Evolutionary conservation across 2,113 vertebrate genomes (phyloP).

Genomic region (Bubo blakistoni): DNA sequence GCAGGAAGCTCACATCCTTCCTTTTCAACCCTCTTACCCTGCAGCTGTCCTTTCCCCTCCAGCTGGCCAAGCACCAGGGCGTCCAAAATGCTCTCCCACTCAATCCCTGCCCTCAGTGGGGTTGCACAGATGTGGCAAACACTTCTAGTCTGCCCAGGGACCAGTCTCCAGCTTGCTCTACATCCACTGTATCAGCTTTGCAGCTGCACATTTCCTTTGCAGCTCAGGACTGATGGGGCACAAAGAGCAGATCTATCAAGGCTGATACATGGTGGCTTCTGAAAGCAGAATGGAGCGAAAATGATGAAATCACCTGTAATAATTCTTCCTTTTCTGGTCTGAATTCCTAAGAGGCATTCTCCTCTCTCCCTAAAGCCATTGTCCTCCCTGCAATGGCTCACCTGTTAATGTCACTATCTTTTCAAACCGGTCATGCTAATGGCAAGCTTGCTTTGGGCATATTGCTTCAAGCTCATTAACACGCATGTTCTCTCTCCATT

Average conservation of each 20-base stretch:
- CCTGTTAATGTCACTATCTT: conserved; percentile 42
- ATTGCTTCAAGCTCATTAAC: conserved; percentile 43
- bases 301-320: conserved; percentile 20
- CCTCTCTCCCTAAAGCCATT: background rate
- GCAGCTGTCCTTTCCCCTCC: background rate
- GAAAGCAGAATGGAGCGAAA: background rate
- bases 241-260: background rate
- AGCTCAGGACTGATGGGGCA: background rate
- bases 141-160: background rate
- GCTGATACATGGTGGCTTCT: background rate
- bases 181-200: background rate
- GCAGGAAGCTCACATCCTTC: background rate
- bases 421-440: conserved; percentile 46
- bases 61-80: background rate
- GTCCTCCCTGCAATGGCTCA: background rate
- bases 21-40: background rate
- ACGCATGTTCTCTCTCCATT: conserved; percentile 14
- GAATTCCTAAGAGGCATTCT: conserved; percentile 39
- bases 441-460: conserved; percentile 25
- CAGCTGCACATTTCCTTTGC: background rate
- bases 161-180: background rate
- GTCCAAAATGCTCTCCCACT: background rate
- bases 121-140: background rate
- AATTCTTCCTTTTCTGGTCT: conserved; percentile 41
- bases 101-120: background rate